Percentiles rank a stretch among this genome's conserved stretches.
Conservation (phyloP, 2,113 vertebrate species). For the Prionailurus bengalensis region DNA sequence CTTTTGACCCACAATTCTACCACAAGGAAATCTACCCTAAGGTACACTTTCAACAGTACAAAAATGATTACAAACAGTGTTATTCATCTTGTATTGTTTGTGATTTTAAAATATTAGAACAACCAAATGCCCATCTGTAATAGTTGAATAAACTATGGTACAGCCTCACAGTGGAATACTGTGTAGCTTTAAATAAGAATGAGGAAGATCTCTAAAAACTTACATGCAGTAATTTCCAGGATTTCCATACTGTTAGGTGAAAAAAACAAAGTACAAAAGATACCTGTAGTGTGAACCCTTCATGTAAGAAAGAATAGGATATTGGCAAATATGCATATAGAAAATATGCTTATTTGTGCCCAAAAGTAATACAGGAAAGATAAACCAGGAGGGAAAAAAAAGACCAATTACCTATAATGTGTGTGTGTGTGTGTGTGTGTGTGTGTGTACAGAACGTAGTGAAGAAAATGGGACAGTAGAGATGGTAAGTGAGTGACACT, state of each 20-base stretch:
- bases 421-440: not conserved
- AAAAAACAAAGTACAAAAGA: not conserved
- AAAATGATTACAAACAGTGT: not conserved
- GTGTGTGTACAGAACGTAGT: not conserved
- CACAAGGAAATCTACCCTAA: not conserved
- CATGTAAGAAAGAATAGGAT: not conserved
- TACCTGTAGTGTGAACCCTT: not conserved
- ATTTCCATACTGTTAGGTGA: not conserved
- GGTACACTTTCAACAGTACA: not conserved
- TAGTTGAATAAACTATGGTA: not conserved
- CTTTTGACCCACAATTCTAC: not conserved
- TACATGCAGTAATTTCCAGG: not conserved
- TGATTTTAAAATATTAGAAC: constrained; percentile 4
- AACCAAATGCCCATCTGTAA: not conserved
- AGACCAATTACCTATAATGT: not conserved
- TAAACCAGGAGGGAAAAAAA: not conserved
- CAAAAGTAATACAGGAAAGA: not conserved
- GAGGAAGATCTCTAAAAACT: not conserved
- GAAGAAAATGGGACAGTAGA: not conserved
- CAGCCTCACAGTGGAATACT: not conserved
- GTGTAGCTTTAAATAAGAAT: not conserved
- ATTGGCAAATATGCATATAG: not conserved
- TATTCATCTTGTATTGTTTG: not conserved
- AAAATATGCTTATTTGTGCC: not conserved
- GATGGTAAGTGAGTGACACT: not conserved